Conservation (phyloP, 2,797 vertebrate species). For the Steatocranus sp. region DNA sequence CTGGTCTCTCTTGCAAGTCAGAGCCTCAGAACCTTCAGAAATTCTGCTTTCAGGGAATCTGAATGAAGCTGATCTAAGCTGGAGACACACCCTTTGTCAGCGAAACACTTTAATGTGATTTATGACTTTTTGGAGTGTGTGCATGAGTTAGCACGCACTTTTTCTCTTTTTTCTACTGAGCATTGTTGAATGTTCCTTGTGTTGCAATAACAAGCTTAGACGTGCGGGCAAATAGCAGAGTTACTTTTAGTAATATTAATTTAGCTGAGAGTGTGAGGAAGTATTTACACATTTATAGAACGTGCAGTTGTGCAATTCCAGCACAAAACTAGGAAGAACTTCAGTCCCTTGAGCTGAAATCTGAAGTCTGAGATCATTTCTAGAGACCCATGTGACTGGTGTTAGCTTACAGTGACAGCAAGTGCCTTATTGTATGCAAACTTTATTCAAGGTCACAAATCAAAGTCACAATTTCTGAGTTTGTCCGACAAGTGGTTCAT, state of each 20-base stretch:
- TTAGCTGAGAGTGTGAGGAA: neutral
- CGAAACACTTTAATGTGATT: constrained; percentile 39
- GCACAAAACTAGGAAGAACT: neutral
- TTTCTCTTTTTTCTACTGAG: constrained; percentile 3
- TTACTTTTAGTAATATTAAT: neutral
- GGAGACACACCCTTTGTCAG: constrained; percentile 22
- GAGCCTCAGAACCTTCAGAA: constrained; percentile 41
- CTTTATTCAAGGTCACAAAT: constrained; percentile 20
- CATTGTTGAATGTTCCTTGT: neutral
- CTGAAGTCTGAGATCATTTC: constrained; percentile 3
- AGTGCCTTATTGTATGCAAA: constrained; percentile 10
- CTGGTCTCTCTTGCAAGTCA: constrained; percentile 41
- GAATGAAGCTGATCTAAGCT: constrained; percentile 46
- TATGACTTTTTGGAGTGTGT: constrained; percentile 2
- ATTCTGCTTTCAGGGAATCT: constrained; percentile 58
- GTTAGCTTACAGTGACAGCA: constrained; percentile 16
- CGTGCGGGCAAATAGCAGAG: neutral
- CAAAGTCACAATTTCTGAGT: constrained; percentile 39
- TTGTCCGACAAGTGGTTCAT: constrained; percentile 1
- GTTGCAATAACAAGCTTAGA: neutral
- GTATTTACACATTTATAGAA: neutral
- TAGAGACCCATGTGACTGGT: constrained; percentile 27
- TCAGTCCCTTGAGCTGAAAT: neutral
- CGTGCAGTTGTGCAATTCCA: neutral
- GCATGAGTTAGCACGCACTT: neutral